These are phyloP conservation scores for Rhynchonycteris naso DNA, from an alignment of 2,797 vertebrate genomes.

Conservation along the genomic window DNA sequence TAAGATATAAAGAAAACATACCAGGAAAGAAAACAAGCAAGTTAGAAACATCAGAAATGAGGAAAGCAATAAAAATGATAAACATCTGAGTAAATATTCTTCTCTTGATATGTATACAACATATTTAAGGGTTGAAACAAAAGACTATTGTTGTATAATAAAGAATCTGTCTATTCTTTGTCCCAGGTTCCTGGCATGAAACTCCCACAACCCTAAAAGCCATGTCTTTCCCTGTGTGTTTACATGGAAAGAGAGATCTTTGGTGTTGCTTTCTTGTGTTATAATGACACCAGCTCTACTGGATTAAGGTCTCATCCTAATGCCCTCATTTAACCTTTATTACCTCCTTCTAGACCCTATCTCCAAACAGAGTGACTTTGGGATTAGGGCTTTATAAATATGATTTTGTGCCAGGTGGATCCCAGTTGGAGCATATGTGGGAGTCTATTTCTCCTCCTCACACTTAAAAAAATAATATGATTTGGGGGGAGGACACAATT, in stretches of 20 bases:
- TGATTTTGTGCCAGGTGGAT: too few species aligned
- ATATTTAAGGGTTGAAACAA: background rate
- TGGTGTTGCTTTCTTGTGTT: background rate
- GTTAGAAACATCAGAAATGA: background rate
- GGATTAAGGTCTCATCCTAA: background rate
- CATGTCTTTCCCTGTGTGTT: background rate
- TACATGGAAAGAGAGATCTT: background rate
- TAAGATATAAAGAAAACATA: background rate
- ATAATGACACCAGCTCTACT: accelerated
- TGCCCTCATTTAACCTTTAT: background rate
- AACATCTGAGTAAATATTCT: background rate
- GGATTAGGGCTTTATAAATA: background rate
- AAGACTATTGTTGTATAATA: background rate
- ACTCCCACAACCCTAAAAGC: background rate
- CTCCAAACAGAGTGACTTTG: background rate
- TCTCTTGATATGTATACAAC: background rate
- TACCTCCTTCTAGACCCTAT: background rate
- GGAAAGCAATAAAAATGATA: background rate
- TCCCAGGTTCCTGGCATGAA: background rate
- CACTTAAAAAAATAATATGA: background rate
- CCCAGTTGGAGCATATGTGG: too few species aligned
- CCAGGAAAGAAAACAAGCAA: background rate
- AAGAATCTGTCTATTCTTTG: background rate
- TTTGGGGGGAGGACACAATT: background rate
- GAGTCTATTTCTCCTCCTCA: too few species aligned